phyloP scores from a whole-genome alignment of 2,797 vertebrate species.

The Lophius americanus region DNA sequence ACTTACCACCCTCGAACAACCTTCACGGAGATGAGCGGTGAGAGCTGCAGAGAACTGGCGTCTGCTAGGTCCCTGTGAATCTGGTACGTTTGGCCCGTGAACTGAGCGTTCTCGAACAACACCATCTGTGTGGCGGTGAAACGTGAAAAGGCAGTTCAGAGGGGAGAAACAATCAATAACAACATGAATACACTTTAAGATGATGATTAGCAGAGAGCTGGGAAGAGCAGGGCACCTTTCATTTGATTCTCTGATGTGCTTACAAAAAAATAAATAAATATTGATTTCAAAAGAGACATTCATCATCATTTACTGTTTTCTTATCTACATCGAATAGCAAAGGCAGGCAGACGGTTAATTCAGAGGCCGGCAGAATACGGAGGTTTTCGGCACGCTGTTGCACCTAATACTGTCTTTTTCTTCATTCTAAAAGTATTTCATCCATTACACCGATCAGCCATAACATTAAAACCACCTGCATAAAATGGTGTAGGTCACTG shows the following conservation, averaged over 20 bases:
- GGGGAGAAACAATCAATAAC: conserved; percentile 2
- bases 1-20: conserved; percentile 94
- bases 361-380: background rate
- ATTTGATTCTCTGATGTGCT: background rate
- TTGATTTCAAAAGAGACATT: too few species aligned
- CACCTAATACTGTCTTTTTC: too few species aligned
- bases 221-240: background rate
- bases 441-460: too few species aligned
- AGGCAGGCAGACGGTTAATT: background rate
- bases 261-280: too few species aligned
- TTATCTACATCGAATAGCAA: too few species aligned
- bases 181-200: conserved; percentile 19
- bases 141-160: background rate
- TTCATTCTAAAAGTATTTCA: too few species aligned
- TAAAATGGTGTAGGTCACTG: too few species aligned
- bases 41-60: conserved; percentile 86
- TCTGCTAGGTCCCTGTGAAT: conserved; percentile 86
- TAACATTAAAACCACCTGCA: too few species aligned
- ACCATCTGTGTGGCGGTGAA: conserved; percentile 81
- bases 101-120: conserved; percentile 83
- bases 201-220: conserved; percentile 4
- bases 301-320: too few species aligned
- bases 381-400: conserved; percentile 7
- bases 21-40: conserved; percentile 85
- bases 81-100: conserved; percentile 82